Base-by-base conservation (phyloP, 2,113 vertebrate genomes). In the Cyphotilapia sp. region DNA sequence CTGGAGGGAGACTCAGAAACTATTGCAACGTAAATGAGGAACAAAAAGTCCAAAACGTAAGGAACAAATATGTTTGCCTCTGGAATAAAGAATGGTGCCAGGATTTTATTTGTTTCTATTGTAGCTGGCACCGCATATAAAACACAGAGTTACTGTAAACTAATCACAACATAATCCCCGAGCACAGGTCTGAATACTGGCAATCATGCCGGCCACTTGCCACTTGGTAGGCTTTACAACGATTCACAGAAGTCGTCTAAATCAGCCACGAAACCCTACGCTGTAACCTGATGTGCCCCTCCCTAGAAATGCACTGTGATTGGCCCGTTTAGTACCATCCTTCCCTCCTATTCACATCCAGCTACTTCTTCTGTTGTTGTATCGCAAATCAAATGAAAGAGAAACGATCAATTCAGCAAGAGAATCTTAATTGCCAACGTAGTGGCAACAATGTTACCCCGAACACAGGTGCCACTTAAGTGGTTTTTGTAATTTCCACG, bases 391-490 rank as follows among this genome's bases (percentile, higher is more conserved):
- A 45, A 47, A 27, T 74, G 69, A 45, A 74, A 74, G 8, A 74
- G 22, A 27, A 74, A 17, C 1, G 1, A 74, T 45, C 13, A 74
- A 29, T 45, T 74, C 14, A 74, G 5, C 2, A 14, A 24, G 13
- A 74, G 69, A 74, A 74, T 45, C 69, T 17, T 42, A 42, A 27
- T 27, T 3, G 8, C 7, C 0, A 74, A 29, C 5, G 3, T 10
- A 0, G 38, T 10, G 12, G 69, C 69, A 5, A 74, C 40, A 45
- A 16, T 3, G 40, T 27, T 45, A 29, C 69, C 13, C 13, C 0
- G 1, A 9, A 42, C 66, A 74, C 69, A 27, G 13, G 5, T 17
- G 69, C 22, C 14, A 29, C 14, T 45, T 45, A 17, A 7, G 22
- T 74, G 9, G 9, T 5, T 38, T 66, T 66, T 38, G 33, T 66